Base-by-base conservation (phyloP, 53 echinoderm and acorn worm species). In the Apostichopus leukothele region DNA sequence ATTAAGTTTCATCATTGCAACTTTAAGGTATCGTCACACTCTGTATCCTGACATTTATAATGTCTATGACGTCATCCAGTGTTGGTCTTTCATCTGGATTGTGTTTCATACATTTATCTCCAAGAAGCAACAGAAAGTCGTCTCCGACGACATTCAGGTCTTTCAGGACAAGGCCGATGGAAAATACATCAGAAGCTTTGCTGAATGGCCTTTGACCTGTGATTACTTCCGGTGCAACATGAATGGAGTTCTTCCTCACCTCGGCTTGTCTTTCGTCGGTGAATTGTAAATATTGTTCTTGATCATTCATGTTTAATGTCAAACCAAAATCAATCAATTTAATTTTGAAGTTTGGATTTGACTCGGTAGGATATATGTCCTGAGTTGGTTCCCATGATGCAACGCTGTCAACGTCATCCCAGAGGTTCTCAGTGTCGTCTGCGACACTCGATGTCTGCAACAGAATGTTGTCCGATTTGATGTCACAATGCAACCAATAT, bases 291-390 rank as follows among this genome's bases (percentile, higher is more conserved):
- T 79, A 51, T 79, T 79, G 52, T 53, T 20, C 52, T 27, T 50
- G 79, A 9, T 78, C 78, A 27, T 78, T 52, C 51, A 78, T 52
- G 53, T 78, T 50, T 52, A 14, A 27, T 52, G 78, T n/a, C 78
- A 78, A 50, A 78, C 78, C 78, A 78, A 78, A 78, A 52, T 78
- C 53, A 78, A 78, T 78, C 78, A 78, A 25, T 25, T 27, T 78
- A 10, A 78, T 51, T 7, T 51, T 79, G 0, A 79, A 52, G 4
- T 51, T 16, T 16, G 5, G 7, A 79, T 79, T 53, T 39, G 79
- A 79, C 52, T 79, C 79, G n/a, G 52, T 51, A 53, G 53, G 53
- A n/a, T 14, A 1, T 14, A 79, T 52, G 14, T 53, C 79, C 51
- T 79, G 52, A 5, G 14, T 52, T 50, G 51, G 79, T 79, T 79